Evolutionary conservation across 2,888 invertebrate species (phyloP), one percentile per base, ranked within the genome.

Genomic region (Lepidocyrtoides sp.): DNA sequence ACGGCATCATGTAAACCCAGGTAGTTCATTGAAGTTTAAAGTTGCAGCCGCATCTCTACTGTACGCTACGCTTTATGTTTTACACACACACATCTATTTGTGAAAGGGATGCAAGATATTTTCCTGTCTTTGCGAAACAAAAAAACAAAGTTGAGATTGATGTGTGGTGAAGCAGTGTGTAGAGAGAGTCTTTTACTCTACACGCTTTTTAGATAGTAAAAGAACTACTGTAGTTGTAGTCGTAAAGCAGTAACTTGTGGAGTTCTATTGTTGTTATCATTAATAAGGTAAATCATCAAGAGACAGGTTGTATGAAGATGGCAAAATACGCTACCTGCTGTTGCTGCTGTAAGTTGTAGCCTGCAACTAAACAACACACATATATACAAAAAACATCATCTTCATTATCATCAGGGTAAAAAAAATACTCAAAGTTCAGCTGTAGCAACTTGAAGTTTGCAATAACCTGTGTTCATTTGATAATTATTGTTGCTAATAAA

Each of bases 1-100:
- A 79, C 29, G 5, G 44, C 63, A 66, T 63, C 36, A 79, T 87
- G 32, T 26, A 66, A 79, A 48, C 51, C 48, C 44, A 72, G 66
- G 66, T 32, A 66, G 66, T 66, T 66, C 41, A 75, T 41, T 41
- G 44, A 75, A 41, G 44, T n/a, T 17, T n/a, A 0, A 69, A 7
- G n/a, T 23, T 29, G 1, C 17, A 17, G n/a, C 57, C 20, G 36
- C 36, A 36, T 36, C 20, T 20, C 1, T 51, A 17, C 51, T 48
- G 48, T 57, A 36, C 7, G 36, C 36, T n/a, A n/a, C n/a, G n/a
- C n/a, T n/a, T n/a, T n/a, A n/a, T n/a, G n/a, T n/a, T 63, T 23
- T 63, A 63, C 4, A 63, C 32, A 10, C 23, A 63, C 5, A 23
- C n/a, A 3, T 23, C 36, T n/a, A 32, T 66, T 66, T 32, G 66